Percentiles rank a stretch among this genome's conserved stretches.
phyloP scores from a whole-genome alignment of 2,888 invertebrate genomes.

The Eristalis pertinax region DNA sequence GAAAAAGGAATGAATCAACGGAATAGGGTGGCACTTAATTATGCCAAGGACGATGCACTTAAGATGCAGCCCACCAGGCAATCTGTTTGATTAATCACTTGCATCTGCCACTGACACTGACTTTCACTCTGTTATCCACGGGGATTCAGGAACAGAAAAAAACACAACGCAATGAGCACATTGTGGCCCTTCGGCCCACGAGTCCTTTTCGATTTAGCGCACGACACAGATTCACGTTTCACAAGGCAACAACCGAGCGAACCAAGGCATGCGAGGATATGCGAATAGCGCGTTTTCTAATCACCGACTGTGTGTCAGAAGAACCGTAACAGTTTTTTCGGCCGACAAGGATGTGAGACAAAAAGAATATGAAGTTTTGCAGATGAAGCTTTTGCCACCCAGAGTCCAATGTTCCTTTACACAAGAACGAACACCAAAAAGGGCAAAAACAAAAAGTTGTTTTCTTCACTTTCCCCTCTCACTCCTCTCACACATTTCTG shows the following conservation, averaged over 20 bases:
- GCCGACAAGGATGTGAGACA: constrained; percentile 38
- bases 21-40: not conserved
- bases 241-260: not conserved
- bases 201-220: not conserved
- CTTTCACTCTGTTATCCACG: not conserved
- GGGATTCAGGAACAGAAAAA: not conserved
- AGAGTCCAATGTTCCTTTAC: constrained; percentile 35
- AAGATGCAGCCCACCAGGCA: constrained; percentile 21
- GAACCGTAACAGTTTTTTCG: constrained; percentile 58
- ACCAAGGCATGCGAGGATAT: constrained; percentile 18
- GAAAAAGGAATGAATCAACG: not conserved
- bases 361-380: constrained; percentile 60
- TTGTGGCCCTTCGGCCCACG: not conserved
- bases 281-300: constrained; percentile 69
- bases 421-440: constrained; percentile 23
- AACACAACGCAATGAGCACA: not conserved
- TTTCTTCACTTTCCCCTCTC: constrained; percentile 29
- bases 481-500: constrained; percentile 57
- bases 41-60: constrained; percentile 52
- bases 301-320: constrained; percentile 64
- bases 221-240: not conserved
- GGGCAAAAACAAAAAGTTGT: not conserved
- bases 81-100: not conserved
- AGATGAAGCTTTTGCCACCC: constrained; percentile 62
- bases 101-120: not conserved